Evolutionary conservation across 2,797 vertebrate species (phyloP).

Genomic region (Xyrichtys novacula): DNA sequence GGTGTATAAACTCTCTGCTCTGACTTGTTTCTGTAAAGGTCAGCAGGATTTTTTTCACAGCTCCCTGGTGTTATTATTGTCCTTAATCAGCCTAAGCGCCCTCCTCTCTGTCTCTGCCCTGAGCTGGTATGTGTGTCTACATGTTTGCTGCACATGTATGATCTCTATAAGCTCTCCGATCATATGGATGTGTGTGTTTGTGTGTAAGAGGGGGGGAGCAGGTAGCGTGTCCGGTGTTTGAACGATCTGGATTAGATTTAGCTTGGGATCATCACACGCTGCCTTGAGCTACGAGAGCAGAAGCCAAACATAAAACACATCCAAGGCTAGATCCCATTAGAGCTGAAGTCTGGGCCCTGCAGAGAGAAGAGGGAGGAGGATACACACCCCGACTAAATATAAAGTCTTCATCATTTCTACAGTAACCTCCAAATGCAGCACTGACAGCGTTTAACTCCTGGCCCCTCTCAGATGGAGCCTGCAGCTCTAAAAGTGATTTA

Average conservation of each 20-base stretch:
- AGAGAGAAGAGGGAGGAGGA: conserved; percentile 45
- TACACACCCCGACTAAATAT: conserved; percentile 51
- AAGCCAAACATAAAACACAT: conserved; percentile 69
- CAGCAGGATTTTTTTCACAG: conserved; percentile 9
- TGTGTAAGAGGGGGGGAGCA: conserved; percentile 6
- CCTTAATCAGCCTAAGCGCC: background rate
- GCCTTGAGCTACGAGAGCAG: conserved; percentile 54
- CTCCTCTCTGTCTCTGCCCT: background rate
- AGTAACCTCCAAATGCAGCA: conserved; percentile 28
- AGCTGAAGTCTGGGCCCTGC: conserved; percentile 44
- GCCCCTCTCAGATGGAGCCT: conserved; percentile 19
- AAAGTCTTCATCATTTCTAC: conserved; percentile 45
- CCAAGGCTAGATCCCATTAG: conserved; percentile 65
- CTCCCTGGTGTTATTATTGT: conserved; percentile 14
- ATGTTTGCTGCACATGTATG: background rate
- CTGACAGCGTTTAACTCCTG: conserved; percentile 32
- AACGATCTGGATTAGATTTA: conserved; percentile 68
- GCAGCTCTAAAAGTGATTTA: conserved; percentile 47
- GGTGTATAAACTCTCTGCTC: background rate
- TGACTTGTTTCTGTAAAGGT: conserved; percentile 44
- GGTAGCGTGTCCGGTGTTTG: conserved; percentile 35
- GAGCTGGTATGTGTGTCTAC: background rate
- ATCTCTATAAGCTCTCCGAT: background rate
- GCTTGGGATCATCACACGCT: conserved; percentile 48
- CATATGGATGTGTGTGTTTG: conserved; percentile 29